Conservation (phyloP, 2,113 vertebrate species). For the Hypocryptadius cinnamomeus region DNA sequence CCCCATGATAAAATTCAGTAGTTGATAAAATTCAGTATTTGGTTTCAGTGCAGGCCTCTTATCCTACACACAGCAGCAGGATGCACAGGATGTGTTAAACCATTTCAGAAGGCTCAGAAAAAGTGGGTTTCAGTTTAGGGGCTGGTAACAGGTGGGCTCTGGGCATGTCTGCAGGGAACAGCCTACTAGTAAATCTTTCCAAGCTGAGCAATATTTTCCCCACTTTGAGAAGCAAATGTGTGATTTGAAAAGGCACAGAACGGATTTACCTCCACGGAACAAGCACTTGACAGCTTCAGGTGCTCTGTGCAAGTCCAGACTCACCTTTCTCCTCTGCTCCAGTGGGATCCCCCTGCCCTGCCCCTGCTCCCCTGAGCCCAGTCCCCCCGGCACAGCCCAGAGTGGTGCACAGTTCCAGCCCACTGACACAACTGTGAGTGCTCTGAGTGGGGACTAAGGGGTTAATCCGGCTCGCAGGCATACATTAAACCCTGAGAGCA, state of each 20-base stretch:
- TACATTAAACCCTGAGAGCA: conserved; percentile 6
- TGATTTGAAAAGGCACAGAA: neutral
- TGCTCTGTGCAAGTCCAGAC: neutral
- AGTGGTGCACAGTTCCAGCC: neutral
- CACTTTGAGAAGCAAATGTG: neutral
- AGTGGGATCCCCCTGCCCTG: neutral
- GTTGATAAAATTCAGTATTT: neutral
- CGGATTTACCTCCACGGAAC: accelerated
- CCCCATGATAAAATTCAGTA: neutral
- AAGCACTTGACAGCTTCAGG: neutral
- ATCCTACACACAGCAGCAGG: neutral
- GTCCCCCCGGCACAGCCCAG: neutral
- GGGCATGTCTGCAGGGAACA: neutral
- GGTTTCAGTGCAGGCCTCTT: neutral
- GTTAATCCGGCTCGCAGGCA: neutral
- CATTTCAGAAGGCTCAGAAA: neutral
- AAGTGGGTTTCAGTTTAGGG: neutral
- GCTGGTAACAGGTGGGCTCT: neutral
- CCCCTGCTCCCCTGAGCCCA: neutral
- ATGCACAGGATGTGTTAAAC: neutral
- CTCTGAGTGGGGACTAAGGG: neutral
- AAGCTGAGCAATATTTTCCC: neutral
- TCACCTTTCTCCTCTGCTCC: neutral
- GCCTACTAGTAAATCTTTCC: neutral
- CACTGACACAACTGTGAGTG: accelerated